Evolutionary conservation across 2,113 vertebrate genomes (phyloP).

Genomic region (Oncorhynchus masou): DNA sequence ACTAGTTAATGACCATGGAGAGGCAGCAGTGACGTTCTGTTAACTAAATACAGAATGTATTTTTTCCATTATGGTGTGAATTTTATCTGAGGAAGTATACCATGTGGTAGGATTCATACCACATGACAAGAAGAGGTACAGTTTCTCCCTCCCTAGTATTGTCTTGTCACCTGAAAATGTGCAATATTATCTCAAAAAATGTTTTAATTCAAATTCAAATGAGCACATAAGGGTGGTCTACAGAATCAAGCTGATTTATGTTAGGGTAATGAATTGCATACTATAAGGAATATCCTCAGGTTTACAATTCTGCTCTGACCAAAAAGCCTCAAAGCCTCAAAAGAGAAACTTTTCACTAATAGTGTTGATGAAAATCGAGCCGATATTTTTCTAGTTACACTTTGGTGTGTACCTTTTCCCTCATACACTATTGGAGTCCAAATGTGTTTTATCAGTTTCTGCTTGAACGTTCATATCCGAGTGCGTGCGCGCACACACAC

Average conservation of each 20-base stretch:
- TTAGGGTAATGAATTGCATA: constrained; percentile 55
- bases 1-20: no score
- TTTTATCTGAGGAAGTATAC: no score
- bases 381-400: not conserved
- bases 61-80: no score
- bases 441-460: no score
- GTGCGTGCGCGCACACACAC: not conserved
- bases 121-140: not conserved
- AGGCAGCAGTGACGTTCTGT: no score
- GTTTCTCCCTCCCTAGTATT: not conserved
- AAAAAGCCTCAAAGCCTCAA: constrained; percentile 25
- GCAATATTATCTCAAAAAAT: constrained; percentile 26
- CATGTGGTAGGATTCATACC: no score
- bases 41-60: no score
- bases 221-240: constrained; percentile 23
- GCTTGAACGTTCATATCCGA: no score
- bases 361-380: not conserved
- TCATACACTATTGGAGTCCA: not conserved
- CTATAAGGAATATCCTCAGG: constrained; percentile 53
- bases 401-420: not conserved
- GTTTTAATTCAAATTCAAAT: constrained; percentile 58
- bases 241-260: constrained; percentile 41
- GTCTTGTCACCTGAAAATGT: constrained; percentile 15
- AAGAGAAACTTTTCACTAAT: constrained; percentile 16
- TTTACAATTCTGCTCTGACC: constrained; percentile 38